These are phyloP conservation scores for Ornithoptera alexandrae DNA, from an alignment of 2,888 invertebrate species.

Conservation along the genomic window DNA sequence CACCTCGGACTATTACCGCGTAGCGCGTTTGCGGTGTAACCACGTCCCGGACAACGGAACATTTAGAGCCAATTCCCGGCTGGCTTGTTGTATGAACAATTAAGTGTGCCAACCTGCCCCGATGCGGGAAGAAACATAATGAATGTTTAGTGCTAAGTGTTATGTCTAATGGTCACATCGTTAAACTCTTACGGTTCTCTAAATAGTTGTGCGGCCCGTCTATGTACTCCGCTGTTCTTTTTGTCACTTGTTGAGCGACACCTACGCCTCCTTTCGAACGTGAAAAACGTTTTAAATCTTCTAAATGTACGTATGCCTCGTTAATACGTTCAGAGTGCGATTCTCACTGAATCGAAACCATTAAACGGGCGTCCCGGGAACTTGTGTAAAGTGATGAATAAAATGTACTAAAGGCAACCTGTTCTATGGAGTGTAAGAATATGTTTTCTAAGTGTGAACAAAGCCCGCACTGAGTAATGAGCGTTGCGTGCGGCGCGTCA, in stretches of 20 bases:
- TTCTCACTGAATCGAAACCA: constrained; percentile 63
- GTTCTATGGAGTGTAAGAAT: constrained; percentile 72
- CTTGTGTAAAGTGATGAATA: constrained; percentile 75
- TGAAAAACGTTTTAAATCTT: constrained; percentile 29
- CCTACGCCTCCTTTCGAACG: constrained; percentile 10
- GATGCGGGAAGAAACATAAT: constrained; percentile 68
- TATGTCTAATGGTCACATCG: constrained; percentile 48
- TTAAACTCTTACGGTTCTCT: constrained; percentile 35
- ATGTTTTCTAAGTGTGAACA: constrained; percentile 75
- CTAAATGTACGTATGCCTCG: constrained; percentile 32
- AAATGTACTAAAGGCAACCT: constrained; percentile 70
- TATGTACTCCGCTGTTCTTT: constrained; percentile 28
- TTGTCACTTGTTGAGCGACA: constrained; percentile 31
- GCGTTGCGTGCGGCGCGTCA: constrained; percentile 78
- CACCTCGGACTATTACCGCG: constrained; percentile 52
- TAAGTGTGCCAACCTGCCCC: constrained; percentile 70
- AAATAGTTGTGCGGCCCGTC: constrained; percentile 23
- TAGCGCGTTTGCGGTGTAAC: constrained; percentile 64
- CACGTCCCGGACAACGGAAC: constrained; percentile 67
- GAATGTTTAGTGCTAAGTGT: constrained; percentile 68
- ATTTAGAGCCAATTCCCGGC: constrained; percentile 74
- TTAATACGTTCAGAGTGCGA: constrained; percentile 58
- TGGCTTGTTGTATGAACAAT: constrained; percentile 79
- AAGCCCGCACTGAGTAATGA: constrained; percentile 75
- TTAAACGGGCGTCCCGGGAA: constrained; percentile 62